These are phyloP conservation scores for Coenonympha arcania DNA, from an alignment of 2,888 invertebrate species.

Conservation along the genomic window DNA sequence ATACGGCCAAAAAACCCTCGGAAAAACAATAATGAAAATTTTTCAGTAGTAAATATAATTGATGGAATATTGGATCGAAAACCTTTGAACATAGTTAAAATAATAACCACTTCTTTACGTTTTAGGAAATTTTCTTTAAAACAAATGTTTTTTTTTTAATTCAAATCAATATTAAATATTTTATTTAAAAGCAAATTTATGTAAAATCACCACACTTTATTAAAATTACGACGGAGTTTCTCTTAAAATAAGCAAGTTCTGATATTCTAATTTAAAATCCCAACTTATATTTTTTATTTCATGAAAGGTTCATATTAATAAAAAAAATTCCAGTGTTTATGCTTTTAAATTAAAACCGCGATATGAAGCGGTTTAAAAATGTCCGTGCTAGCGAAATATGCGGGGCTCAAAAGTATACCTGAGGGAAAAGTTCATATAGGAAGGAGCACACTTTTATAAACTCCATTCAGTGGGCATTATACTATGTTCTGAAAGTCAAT, in stretches of 20 bases:
- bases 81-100: too few species aligned
- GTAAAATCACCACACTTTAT: too few species aligned
- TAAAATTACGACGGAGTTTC: neutral
- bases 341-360: neutral
- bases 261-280: neutral
- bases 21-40: too few species aligned
- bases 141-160: neutral
- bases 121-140: too few species aligned
- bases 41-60: too few species aligned
- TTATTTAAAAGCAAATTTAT: neutral
- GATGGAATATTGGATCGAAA: too few species aligned
- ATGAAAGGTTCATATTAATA: neutral
- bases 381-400: slow-evolving; percentile 4
- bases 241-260: too few species aligned
- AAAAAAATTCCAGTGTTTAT: neutral
- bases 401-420: slow-evolving; percentile 13
- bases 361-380: neutral
- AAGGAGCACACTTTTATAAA: slow-evolving; percentile 27
- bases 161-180: neutral
- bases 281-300: neutral
- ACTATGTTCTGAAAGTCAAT: slow-evolving; percentile 41
- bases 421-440: slow-evolving; percentile 26
- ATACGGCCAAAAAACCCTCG: too few species aligned
- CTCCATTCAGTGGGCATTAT: slow-evolving; percentile 32
- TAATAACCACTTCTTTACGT: too few species aligned